A percentile compares a stretch with the other conserved stretches of the same genome.
phyloP scores from a whole-genome alignment of 2,797 vertebrate species.

The Champsocephalus esox region DNA sequence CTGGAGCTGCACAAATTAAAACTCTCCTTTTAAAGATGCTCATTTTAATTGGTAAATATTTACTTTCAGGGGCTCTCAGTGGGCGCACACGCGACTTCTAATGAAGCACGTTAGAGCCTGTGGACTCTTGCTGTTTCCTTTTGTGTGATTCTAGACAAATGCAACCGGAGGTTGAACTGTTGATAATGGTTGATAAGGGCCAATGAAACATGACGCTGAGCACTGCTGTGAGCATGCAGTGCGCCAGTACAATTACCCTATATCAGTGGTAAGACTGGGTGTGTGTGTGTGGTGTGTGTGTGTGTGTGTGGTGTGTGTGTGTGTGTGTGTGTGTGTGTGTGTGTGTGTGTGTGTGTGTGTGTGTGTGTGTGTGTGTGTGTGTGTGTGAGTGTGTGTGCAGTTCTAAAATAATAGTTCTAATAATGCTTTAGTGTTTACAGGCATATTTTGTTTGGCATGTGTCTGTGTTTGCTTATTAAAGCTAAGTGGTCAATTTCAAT shows the following conservation, averaged over 20 bases:
- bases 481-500: background rate
- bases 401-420: background rate
- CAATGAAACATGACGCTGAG: slow-evolving; percentile 45
- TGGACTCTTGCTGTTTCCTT: slow-evolving; percentile 62
- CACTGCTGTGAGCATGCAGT: slow-evolving; percentile 26
- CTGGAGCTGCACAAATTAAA: slow-evolving; percentile 65
- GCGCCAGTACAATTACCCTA: slow-evolving; percentile 32
- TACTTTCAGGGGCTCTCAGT: slow-evolving; percentile 69
- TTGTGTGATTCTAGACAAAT: slow-evolving; percentile 69
- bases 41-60: slow-evolving; percentile 83
- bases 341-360: too few relatives aligned
- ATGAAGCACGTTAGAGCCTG: slow-evolving; percentile 68
- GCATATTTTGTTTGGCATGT: background rate
- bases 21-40: slow-evolving; percentile 64
- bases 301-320: background rate
- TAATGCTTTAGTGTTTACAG: background rate
- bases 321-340: background rate
- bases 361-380: background rate
- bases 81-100: slow-evolving; percentile 55
- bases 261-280: slow-evolving; percentile 13
- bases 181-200: slow-evolving; percentile 64
- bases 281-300: slow-evolving; percentile 11
- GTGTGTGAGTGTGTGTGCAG: background rate
- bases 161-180: slow-evolving; percentile 63
- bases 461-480: background rate